phyloP scores from a whole-genome alignment of 2,797 vertebrate genomes.

The Pangasius larnaudii region DNA sequence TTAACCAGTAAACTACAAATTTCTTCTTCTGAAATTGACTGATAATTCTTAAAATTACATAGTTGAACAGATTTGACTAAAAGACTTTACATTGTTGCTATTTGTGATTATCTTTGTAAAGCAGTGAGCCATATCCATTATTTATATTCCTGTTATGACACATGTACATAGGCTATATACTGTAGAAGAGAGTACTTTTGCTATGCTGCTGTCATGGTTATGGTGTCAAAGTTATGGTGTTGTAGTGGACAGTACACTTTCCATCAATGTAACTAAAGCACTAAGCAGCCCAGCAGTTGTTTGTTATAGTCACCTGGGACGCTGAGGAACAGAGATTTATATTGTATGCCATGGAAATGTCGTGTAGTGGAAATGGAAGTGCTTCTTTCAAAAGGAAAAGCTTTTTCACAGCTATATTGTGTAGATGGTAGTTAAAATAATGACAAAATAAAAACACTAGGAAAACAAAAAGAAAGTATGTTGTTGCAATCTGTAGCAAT shows the following conservation, averaged over 20 bases:
- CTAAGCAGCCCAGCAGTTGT: conserved; percentile 36
- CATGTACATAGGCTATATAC: background rate
- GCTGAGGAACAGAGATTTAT: conserved; percentile 32
- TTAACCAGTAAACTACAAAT: background rate
- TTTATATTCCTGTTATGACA: background rate
- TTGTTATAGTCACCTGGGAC: conserved; percentile 35
- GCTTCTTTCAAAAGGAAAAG: conserved; percentile 34
- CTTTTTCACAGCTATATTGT: conserved; percentile 23
- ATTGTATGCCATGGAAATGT: too few species aligned
- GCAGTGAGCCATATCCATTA: background rate
- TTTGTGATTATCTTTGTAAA: background rate
- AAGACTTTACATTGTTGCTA: background rate
- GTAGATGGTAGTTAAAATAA: background rate
- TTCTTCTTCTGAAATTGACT: background rate
- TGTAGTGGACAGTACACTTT: conserved; percentile 36
- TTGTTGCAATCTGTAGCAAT: background rate
- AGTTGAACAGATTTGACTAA: background rate
- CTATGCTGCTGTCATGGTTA: background rate
- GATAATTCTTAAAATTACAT: background rate
- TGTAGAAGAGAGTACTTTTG: background rate
- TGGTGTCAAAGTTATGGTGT: conserved; percentile 16
- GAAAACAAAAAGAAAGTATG: background rate
- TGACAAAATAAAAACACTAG: too few species aligned
- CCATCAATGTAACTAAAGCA: conserved; percentile 32
- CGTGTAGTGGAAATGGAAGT: background rate